Evolutionary conservation across 2,113 vertebrate genomes (phyloP), one percentile per base, ranked within the genome.

Genomic region (Mus spicilegus): DNA sequence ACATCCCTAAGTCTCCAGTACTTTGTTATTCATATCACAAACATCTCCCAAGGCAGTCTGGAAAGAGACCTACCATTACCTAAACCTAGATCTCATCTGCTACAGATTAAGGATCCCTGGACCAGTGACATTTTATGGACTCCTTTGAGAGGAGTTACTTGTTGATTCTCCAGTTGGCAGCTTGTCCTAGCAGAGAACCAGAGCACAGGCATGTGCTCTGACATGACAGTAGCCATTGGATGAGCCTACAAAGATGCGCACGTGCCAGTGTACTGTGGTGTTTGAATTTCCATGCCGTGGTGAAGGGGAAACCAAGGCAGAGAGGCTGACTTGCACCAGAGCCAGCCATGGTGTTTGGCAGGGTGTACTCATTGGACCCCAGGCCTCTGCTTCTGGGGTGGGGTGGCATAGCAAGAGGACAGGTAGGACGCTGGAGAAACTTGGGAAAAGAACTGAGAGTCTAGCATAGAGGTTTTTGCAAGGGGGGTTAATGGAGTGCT

Each of bases 401-500:
- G 61, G n/a, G 22, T 24, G 24, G 36, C 36, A 6, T 12, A 46
- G 39, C 70, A 85, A 51, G 77, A 63, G 73, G 46, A 42, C 69
- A 56, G n/a, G 54, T 36, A 46, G 58, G 19, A 20, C 28, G 61
- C 39, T 54, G 88, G 90, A 90, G 76, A 87, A 54, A 75, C 76
- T 78, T 42, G 49, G 87, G 67, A 19, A 61, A 72, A 88, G 77
- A 93, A 73, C 82, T 88, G 67, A 51, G 96, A 93, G 86, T 88
- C 91, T n/a, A 95, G 81, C 54, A 20, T 65, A 67, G 26, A 70
- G 97, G 90, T 98, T 98, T 98, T 95, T 96, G 94, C 95, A 97
- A 84, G 70, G 97, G 95, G 94, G 97, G 93, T 87, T 92, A 93
- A 92, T 93, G 1, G 33, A 80, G 42, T 94, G 33, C 42, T 90